A percentile compares a stretch with the other conserved stretches of the same genome.
These are phyloP conservation scores for Habropoda laboriosa DNA, from an alignment of 1,140 invertebrate species.

Conservation along the genomic window DNA sequence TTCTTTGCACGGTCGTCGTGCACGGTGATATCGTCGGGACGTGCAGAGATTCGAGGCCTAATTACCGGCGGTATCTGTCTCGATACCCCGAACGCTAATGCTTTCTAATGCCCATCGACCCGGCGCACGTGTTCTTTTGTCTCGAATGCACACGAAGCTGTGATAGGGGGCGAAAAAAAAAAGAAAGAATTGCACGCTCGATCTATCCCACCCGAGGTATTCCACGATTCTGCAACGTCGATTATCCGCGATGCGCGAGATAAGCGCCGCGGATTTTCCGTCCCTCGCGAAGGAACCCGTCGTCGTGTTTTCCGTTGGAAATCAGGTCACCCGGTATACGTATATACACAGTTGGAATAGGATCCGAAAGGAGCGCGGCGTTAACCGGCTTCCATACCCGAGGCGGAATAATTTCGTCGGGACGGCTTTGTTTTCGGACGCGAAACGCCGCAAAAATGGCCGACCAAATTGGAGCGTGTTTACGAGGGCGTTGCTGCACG, in stretches of 20 bases:
- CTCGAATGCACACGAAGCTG: background rate
- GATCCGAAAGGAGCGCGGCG: background rate
- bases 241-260: slow-evolving; percentile 31
- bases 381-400: background rate
- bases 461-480: background rate
- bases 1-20: background rate
- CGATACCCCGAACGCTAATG: slow-evolving; percentile 9
- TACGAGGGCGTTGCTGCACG: background rate
- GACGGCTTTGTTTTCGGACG: background rate
- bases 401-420: background rate
- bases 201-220: background rate
- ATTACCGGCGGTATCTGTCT: slow-evolving; percentile 6
- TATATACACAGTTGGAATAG: too few relatives aligned
- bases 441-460: background rate
- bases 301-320: background rate
- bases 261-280: slow-evolving; percentile 5
- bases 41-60: slow-evolving; percentile 4
- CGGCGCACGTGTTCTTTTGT: slow-evolving; percentile 27
- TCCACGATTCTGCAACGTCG: slow-evolving; percentile 29
- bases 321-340: background rate
- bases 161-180: too few relatives aligned
- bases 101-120: slow-evolving; percentile 36
- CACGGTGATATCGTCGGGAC: slow-evolving; percentile 1
- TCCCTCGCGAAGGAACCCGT: background rate
- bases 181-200: slow-evolving; percentile 25